These are phyloP conservation scores for Megalurothrips usitatus DNA, from an alignment of 2,888 invertebrate species.

Conservation along the genomic window DNA sequence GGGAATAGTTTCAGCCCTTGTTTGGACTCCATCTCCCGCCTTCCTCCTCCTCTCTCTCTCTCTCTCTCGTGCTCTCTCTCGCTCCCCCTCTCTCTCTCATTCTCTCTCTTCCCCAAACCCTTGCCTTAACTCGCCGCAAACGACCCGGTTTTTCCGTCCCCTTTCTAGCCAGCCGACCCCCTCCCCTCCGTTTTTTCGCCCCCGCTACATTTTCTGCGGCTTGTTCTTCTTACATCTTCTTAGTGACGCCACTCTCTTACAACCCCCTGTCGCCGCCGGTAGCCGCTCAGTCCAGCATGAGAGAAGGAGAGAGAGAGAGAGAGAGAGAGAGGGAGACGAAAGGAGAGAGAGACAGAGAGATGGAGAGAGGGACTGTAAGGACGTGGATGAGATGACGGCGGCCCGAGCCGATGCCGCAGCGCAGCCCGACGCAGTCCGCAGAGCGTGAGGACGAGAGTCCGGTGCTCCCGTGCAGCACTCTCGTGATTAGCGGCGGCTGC, in stretches of 20 bases:
- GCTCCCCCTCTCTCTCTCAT: not conserved
- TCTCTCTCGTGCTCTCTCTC: not conserved
- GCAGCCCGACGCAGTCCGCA: too few relatives aligned
- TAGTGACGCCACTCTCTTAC: too few relatives aligned
- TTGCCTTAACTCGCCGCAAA: not conserved
- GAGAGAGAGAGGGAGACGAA: slow-evolving; percentile 2
- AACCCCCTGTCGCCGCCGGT: too few relatives aligned
- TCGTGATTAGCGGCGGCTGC: not conserved
- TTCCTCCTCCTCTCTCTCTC: not conserved
- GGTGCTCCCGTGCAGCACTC: too few relatives aligned
- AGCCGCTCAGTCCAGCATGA: too few relatives aligned
- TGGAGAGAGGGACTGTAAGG: not conserved
- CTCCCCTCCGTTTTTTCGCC: too few relatives aligned
- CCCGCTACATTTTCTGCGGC: too few relatives aligned
- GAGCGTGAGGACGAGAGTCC: too few relatives aligned
- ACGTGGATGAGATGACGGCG: not conserved
- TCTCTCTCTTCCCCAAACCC: not conserved
- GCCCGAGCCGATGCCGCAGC: too few relatives aligned
- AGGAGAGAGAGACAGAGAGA: not conserved
- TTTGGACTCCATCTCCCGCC: slow-evolving; percentile 7
- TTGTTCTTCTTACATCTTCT: too few relatives aligned
- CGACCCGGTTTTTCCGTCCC: too few relatives aligned
- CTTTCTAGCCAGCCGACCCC: too few relatives aligned
- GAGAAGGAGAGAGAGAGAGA: not conserved
- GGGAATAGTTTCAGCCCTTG: slow-evolving; percentile 19